phyloP scores from a whole-genome alignment of 1,140 invertebrate genomes.

The Battus philenor region DNA sequence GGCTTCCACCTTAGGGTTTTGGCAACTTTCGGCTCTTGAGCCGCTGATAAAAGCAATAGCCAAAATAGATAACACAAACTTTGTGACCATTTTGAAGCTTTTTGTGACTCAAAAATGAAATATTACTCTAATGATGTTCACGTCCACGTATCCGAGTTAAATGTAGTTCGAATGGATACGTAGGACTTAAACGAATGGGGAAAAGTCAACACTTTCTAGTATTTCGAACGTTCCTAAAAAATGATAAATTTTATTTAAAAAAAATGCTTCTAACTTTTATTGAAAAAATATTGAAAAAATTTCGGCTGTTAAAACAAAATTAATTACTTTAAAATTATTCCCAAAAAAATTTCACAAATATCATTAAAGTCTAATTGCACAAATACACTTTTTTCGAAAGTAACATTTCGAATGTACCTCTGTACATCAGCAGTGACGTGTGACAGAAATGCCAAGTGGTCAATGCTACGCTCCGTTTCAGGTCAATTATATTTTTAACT shows the following conservation, averaged over 20 bases:
- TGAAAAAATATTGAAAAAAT: not conserved
- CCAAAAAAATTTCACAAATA: not conserved
- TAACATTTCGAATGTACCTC: conserved; percentile 29
- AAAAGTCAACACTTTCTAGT: not conserved
- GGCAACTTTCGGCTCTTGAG: conserved; percentile 65
- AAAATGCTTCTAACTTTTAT: not conserved
- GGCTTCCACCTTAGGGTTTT: conserved; percentile 80
- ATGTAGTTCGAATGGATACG: conserved; percentile 2
- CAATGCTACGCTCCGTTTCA: not conserved
- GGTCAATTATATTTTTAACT: too few relatives aligned
- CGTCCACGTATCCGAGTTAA: conserved; percentile 19
- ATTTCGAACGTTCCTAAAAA: too few relatives aligned
- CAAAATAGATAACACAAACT: conserved; percentile 43
- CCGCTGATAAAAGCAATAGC: conserved; percentile 34
- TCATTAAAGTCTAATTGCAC: not conserved
- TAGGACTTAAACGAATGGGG: not conserved
- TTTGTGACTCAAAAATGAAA: conserved; percentile 34
- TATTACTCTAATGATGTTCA: conserved; percentile 12
- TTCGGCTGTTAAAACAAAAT: not conserved
- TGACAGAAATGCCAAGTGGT: conserved; percentile 34
- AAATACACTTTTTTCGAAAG: not conserved
- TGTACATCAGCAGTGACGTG: conserved; percentile 55
- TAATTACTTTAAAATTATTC: not conserved
- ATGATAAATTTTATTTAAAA: too few relatives aligned
- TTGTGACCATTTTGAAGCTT: conserved; percentile 63